Evolutionary conservation across 1,140 invertebrate species (phyloP), one percentile per base, ranked within the genome.

Genomic region (Pseudoatta argentina): DNA sequence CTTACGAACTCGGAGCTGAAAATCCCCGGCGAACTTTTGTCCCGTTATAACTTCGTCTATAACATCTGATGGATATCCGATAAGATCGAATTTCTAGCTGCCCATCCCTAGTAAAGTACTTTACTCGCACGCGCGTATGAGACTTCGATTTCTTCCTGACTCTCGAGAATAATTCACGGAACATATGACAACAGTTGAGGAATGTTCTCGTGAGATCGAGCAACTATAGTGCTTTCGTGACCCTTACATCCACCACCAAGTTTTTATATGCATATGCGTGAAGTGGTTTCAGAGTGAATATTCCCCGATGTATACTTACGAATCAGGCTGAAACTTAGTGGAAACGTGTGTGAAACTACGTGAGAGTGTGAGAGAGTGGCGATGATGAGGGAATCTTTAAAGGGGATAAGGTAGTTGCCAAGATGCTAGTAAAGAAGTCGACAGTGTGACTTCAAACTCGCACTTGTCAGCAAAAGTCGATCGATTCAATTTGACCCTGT

Each of bases 21-120:
- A 73, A 61, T 69, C 7, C 39, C 3, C 12, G 55, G 39, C 18
- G n/a, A 82, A 82, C 79, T 83, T 83, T 83, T 27, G 67, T 83
- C 12, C 18, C 55, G 8, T 14, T 39, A 57, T 83, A 83, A 83
- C 79, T 83, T 83, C 12, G 66, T 71, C 69, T 27, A 59, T 48
- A 57, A 83, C 67, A 39, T 21, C 44, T 75, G 79, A 83, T 73
- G 55, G 79, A 83, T 83, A 83, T 75, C 69, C 79, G 71, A 83
- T 83, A 61, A 63, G 39, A 44, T 44, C 39, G 39, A 73, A 73
- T 83, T 83, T 44, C 39, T 51, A 24, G 55, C 8, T 27, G 27
- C 24, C 21, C 30, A 2, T 51, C 8, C 48, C 14, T 14, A 14
- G 48, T 69, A 55, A 82, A 2, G 39, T 27, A 39, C 39, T 24